phyloP scores from a whole-genome alignment of 2,888 invertebrate species.

The Cacoxenus indagator region DNA sequence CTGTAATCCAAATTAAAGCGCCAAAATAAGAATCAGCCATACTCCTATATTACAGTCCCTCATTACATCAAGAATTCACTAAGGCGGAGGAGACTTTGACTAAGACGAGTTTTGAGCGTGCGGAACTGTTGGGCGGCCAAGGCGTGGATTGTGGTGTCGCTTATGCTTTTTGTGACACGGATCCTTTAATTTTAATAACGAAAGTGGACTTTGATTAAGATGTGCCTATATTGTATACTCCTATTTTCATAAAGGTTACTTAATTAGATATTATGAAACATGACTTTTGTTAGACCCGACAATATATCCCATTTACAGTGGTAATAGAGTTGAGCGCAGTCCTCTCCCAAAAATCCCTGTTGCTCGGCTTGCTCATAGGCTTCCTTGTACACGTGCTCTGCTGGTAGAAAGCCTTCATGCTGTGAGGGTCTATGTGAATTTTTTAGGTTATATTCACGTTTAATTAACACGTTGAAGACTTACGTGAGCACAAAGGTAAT shows the following conservation, averaged over 20 bases:
- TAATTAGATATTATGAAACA: conserved; percentile 35
- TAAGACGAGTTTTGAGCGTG: conserved; percentile 62
- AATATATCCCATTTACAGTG: conserved; percentile 56
- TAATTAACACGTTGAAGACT: conserved; percentile 50
- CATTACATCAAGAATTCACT: conserved; percentile 74
- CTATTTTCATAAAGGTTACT: neutral
- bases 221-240: neutral
- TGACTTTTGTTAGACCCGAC: conserved; percentile 48
- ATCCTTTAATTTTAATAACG: conserved; percentile 48
- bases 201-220: conserved; percentile 24
- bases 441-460: neutral
- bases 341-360: conserved; percentile 54
- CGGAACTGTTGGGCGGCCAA: conserved; percentile 57
- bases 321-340: conserved; percentile 57
- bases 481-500: conserved; percentile 79
- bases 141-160: conserved; percentile 54
- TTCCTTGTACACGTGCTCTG: conserved; percentile 70
- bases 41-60: conserved; percentile 69
- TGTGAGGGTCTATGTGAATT: conserved; percentile 70
- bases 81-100: conserved; percentile 72
- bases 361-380: conserved; percentile 66
- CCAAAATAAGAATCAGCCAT: neutral
- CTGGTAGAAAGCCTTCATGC: conserved; percentile 74
- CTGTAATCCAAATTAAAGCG: neutral
- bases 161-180: conserved; percentile 53